Percentiles rank a stretch among this genome's conserved stretches.
Evolutionary conservation across 2,888 invertebrate species (phyloP).

Genomic region (Phyto melanocephala): DNA sequence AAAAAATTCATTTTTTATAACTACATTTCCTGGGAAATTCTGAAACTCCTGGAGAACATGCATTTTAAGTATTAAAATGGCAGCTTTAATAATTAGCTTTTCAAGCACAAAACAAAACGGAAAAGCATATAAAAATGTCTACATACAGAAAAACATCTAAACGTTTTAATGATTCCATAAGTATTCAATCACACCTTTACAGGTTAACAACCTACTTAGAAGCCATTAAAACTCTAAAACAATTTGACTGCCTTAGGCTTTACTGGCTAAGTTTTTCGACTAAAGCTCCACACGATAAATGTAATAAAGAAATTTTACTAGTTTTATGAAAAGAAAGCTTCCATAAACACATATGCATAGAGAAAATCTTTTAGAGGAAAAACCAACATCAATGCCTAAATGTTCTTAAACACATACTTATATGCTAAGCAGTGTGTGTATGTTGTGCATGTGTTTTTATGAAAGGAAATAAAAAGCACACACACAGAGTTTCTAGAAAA

Average conservation of each 20-base stretch:
- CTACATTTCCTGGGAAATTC: neutral
- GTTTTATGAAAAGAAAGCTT: conserved; percentile 29
- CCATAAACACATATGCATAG: neutral
- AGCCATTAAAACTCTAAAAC: conserved; percentile 14
- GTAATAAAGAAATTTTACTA: conserved; percentile 16
- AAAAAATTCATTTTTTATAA: neutral
- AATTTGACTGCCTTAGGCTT: neutral
- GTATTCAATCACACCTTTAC: conserved; percentile 60
- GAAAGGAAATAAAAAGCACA: conserved; percentile 23
- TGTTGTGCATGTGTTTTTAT: neutral
- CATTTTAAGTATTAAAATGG: neutral
- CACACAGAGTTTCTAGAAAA: neutral
- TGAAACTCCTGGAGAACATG: neutral
- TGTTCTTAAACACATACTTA: neutral
- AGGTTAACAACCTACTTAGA: conserved; percentile 61
- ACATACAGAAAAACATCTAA: neutral
- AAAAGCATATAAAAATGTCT: neutral
- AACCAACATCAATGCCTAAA: conserved; percentile 12
- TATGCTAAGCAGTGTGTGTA: neutral
- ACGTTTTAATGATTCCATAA: conserved; percentile 51
- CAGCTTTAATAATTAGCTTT: neutral
- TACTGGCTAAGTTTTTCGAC: neutral
- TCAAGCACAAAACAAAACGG: neutral
- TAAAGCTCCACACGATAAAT: too few relatives aligned
- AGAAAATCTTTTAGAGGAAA: neutral